Percentiles rank a stretch among this genome's conserved stretches.
Evolutionary conservation across 1,140 invertebrate genomes (phyloP).

Genomic region (Drosophila elegans): DNA sequence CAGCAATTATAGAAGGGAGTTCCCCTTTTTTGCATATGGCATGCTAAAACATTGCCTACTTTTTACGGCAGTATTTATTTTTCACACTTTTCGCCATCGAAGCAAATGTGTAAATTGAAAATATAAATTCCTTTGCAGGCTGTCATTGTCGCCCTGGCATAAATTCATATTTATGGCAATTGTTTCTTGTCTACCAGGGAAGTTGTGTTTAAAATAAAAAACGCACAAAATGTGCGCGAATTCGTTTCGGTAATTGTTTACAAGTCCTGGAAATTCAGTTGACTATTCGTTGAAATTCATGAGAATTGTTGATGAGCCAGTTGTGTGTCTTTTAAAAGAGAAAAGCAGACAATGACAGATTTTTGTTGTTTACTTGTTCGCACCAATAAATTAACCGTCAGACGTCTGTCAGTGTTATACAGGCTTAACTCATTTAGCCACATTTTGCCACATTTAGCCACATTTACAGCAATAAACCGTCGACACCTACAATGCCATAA

Average conservation of each 20-base stretch:
- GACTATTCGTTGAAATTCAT: background rate
- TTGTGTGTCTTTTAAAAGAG: background rate
- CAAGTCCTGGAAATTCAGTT: slow-evolving; percentile 11
- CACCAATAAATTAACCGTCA: slow-evolving; percentile 27
- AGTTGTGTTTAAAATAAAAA: slow-evolving; percentile 14
- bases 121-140: slow-evolving; percentile 2
- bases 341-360: slow-evolving; percentile 11
- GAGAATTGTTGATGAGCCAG: slow-evolving; percentile 5
- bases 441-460: slow-evolving; percentile 7
- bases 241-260: slow-evolving; percentile 27
- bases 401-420: slow-evolving; percentile 31
- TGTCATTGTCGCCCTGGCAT: slow-evolving; percentile 6
- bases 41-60: background rate
- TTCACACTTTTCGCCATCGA: background rate
- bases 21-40: slow-evolving; percentile 6
- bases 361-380: slow-evolving; percentile 16
- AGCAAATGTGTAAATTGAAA: slow-evolving; percentile 24
- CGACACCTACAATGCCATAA: slow-evolving; percentile 5
- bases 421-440: slow-evolving; percentile 19
- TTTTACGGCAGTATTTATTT: background rate
- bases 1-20: slow-evolving; percentile 16
- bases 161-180: slow-evolving; percentile 39
- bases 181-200: slow-evolving; percentile 8
- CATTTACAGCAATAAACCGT: background rate
- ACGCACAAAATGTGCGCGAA: background rate